Conservation (phyloP, 1,140 invertebrate genomes). For the Mizuhopecten yessoensis region DNA sequence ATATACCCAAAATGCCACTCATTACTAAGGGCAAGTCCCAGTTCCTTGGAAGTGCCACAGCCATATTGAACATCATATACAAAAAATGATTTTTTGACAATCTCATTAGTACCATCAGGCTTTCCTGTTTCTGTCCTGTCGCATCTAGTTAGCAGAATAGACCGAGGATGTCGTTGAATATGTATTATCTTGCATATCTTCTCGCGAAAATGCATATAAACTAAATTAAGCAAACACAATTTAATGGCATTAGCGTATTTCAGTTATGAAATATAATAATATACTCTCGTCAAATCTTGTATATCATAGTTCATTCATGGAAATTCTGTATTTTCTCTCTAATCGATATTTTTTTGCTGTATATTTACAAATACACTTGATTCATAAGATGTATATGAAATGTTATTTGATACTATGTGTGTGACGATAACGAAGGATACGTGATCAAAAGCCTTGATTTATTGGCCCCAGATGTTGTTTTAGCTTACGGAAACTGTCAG, state of each 20-base stretch:
- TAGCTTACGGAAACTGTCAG: not conserved
- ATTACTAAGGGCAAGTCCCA: not conserved
- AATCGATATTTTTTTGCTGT: not conserved
- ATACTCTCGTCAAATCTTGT: not conserved
- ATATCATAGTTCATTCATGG: not conserved
- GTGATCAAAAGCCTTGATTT: not conserved
- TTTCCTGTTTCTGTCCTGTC: not conserved
- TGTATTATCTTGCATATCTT: not conserved
- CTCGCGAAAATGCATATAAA: conserved; percentile 33
- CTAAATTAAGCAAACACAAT: not conserved
- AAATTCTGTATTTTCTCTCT: no score
- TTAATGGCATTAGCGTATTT: not conserved
- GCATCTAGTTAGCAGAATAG: not conserved
- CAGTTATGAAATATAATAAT: no score
- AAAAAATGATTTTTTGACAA: not conserved
- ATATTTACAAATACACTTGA: not conserved
- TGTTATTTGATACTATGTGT: not conserved
- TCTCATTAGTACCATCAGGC: not conserved
- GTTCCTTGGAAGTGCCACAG: not conserved
- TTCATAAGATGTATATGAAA: not conserved
- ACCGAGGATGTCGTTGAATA: not conserved
- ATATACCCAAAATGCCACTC: conserved; percentile 2
- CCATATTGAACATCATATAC: not conserved
- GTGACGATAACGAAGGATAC: not conserved
- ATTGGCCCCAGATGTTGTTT: not conserved